Base-by-base conservation (phyloP, 2,888 invertebrate genomes). In the Beris chalybata region DNA sequence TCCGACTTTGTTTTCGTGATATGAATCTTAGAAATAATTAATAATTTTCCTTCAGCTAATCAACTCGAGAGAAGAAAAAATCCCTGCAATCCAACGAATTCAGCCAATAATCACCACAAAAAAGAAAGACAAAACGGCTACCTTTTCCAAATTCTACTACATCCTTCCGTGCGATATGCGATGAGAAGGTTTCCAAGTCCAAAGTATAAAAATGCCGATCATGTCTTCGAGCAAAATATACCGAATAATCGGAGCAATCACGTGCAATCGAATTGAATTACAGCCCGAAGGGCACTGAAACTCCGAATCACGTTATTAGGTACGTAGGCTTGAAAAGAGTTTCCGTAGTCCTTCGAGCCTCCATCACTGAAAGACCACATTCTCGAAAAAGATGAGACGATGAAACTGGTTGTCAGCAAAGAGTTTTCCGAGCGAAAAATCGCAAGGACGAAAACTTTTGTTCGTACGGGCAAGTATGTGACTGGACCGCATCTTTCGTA, bases 191-290 rank as follows among this genome's bases (percentile, higher is more conserved):
- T 22, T 22, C 22, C 22, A 22, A 22, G 22, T 38, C 38, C 38
- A 3, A 9, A 38, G 15, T 63, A 67, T 67, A 67, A 56, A 63
- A 38, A 67, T 67, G 66, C 66, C 55, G 61, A 67, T 67, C 66
- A 67, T 67, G 66, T 63, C 61, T 67, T 67, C 63, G 50, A 55
- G 48, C 15, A 55, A 61, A 63, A 66, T 55, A 58, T 55, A 58
- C 66, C 66, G 59, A 66, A 66, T 66, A 66, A 66, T 66, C 66
- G 66, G 59, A 54, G 54, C 66, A 66, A 66, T 66, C 66, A 66
- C 66, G 66, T 66, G 53, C 54, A 57, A 47, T 44, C 53, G 59
- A 66, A 66, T 66, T 59, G 61, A 66, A 66, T 66, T 66, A 66
- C 32, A 58, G 66, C 58, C 53, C 59, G 54, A 66, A 66, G 47